Evolutionary conservation across 2,113 vertebrate species (phyloP).

Genomic region (Hippocampus zosterae): DNA sequence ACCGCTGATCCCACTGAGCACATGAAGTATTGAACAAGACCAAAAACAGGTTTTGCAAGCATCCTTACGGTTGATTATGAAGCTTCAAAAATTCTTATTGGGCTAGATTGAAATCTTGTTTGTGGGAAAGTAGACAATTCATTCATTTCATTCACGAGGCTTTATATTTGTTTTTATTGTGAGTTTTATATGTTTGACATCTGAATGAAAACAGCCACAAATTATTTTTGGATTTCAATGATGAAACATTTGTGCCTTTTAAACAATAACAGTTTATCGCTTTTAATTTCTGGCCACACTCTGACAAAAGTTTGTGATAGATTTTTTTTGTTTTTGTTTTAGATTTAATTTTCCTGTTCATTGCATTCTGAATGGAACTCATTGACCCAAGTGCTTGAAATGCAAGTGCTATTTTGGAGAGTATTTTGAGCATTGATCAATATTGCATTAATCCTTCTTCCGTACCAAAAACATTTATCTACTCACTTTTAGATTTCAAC

Average conservation of each 20-base stretch:
- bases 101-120: neutral
- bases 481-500: constrained; percentile 12
- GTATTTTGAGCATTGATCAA: neutral
- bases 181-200: neutral
- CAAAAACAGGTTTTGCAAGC: constrained; percentile 41
- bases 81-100: neutral
- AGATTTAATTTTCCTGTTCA: neutral
- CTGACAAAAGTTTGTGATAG: neutral
- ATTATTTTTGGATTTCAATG: neutral
- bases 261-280: neutral
- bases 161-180: neutral
- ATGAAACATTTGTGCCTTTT: neutral
- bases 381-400: neutral
- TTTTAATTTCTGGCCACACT: neutral
- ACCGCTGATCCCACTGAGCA: constrained; percentile 15
- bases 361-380: neutral
- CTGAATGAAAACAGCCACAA: neutral
- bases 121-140: neutral
- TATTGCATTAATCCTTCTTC: neutral
- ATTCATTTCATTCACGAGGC: neutral
- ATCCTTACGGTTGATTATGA: neutral
- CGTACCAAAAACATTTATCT: constrained; percentile 14
- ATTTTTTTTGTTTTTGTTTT: neutral
- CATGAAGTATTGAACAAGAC: constrained; percentile 12
- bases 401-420: neutral